Conservation (phyloP, 2,888 invertebrate species). For the Labia minor region DNA sequence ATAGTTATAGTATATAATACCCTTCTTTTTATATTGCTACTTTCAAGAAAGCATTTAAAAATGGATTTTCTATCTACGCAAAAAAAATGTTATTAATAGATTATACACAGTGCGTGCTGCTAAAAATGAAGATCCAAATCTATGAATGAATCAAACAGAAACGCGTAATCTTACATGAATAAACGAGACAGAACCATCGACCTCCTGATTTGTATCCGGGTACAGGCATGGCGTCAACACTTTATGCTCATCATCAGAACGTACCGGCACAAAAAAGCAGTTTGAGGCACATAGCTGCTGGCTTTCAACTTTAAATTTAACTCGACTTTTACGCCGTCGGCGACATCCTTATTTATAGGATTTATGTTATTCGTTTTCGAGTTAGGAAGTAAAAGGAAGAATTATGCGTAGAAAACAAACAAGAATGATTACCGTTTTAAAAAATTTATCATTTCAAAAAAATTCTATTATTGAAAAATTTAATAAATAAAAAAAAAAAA, state of each 20-base stretch:
- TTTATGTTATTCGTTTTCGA: neutral
- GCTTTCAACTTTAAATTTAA: neutral
- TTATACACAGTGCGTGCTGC: neutral
- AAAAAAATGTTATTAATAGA: neutral
- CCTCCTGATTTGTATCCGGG: neutral
- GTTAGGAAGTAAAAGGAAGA: no score
- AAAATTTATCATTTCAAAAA: no score
- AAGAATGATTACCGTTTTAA: no score
- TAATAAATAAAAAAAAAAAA: no score
- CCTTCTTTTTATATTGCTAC: no score
- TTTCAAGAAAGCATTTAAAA: no score
- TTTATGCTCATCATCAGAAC: neutral
- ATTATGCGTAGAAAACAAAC: no score
- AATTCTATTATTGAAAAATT: no score
- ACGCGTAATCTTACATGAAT: neutral
- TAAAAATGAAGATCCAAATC: neutral
- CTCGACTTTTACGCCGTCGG: neutral
- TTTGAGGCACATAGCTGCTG: neutral
- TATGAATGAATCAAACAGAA: neutral
- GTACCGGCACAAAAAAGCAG: neutral
- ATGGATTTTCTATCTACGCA: neutral
- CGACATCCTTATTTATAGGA: neutral
- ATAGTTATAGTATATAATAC: no score
- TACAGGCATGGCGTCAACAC: neutral
- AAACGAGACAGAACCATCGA: constrained; percentile 7